Evolutionary conservation across 2,113 vertebrate genomes (phyloP).

Genomic region (Sakesphorus luctuosus): DNA sequence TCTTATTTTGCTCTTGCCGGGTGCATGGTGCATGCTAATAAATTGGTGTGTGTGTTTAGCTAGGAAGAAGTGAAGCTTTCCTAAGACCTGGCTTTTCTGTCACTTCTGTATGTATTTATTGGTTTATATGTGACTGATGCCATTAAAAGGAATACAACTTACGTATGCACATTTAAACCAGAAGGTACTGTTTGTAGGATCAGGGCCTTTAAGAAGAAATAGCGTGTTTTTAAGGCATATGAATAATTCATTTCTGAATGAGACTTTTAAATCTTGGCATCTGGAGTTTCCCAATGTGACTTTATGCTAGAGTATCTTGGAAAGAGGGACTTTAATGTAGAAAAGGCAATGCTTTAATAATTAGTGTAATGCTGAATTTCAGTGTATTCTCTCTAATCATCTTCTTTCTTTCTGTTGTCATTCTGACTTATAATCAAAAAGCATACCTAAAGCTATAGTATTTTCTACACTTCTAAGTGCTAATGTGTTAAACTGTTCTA

Average conservation of each 20-base stretch:
- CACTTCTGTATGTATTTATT: background rate
- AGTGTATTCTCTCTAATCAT: background rate
- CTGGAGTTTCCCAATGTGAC: background rate
- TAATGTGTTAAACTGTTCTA: slow-evolving; percentile 58
- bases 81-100: background rate
- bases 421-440: slow-evolving; percentile 21
- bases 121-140: background rate
- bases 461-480: slow-evolving; percentile 47
- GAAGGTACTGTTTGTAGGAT: background rate
- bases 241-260: slow-evolving; percentile 5
- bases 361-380: background rate
- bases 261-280: slow-evolving; percentile 7
- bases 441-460: slow-evolving; percentile 17
- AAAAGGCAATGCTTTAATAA: background rate
- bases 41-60: background rate
- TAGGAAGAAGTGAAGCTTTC: background rate
- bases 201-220: background rate
- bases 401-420: background rate
- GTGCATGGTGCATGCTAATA: background rate
- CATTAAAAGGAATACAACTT: background rate
- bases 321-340: background rate
- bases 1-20: background rate
- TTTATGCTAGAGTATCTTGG: background rate
- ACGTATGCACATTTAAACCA: background rate
- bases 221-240: background rate